Evolutionary conservation across 1,140 invertebrate species (phyloP).

Genomic region (Pteromalus puparum): DNA sequence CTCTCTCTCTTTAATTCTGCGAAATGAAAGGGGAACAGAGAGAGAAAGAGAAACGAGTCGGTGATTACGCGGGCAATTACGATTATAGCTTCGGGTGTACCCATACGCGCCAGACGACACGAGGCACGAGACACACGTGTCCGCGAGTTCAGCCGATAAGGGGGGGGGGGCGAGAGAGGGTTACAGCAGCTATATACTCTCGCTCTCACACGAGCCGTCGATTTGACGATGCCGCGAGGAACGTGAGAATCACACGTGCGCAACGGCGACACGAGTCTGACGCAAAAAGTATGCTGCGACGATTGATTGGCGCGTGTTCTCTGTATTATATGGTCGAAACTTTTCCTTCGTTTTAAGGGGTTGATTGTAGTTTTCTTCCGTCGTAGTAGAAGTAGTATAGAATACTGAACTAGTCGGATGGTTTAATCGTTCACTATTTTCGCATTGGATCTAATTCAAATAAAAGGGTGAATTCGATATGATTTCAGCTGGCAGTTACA

Average conservation of each 20-base stretch:
- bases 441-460: no score
- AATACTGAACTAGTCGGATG: background rate
- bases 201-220: background rate
- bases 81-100: conserved; percentile 19
- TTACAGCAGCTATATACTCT: no score
- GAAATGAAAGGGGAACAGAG: background rate
- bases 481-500: no score
- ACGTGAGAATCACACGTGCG: conserved; percentile 33
- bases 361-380: no score
- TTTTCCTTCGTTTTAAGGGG: background rate
- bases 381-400: background rate
- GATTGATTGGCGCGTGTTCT: background rate
- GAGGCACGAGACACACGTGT: conserved; percentile 38
- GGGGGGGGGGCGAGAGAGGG: background rate
- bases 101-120: background rate
- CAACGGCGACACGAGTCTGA: no score
- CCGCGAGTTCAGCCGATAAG: background rate
- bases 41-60: background rate
- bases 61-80: conserved; percentile 16
- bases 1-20: background rate
- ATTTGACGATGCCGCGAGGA: background rate
- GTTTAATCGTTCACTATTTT: background rate
- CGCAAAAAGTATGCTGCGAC: background rate
- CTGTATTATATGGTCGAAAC: background rate
- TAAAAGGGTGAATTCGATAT: no score